These are phyloP conservation scores for Sinelater perroti DNA, from an alignment of 2,888 invertebrate genomes.

Conservation along the genomic window DNA sequence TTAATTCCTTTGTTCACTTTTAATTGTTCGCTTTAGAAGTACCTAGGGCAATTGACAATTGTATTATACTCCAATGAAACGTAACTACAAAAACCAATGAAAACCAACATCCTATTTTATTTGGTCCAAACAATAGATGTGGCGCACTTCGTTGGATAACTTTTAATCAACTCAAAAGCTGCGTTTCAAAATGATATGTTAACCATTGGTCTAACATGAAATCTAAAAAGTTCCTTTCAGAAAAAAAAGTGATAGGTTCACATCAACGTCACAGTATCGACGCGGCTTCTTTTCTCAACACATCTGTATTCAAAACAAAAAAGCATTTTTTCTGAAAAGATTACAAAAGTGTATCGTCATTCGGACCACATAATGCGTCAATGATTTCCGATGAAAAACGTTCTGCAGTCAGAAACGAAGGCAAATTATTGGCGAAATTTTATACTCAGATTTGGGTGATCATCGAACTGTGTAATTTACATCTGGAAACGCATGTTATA, in stretches of 20 bases:
- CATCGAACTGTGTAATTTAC: constrained; percentile 28
- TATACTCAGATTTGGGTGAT: constrained; percentile 49
- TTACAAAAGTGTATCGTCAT: constrained; percentile 18
- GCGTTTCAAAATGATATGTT: constrained; percentile 50
- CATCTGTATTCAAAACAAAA: neutral
- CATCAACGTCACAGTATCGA: too few species aligned
- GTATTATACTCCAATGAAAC: constrained; percentile 14
- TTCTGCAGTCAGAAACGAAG: neutral
- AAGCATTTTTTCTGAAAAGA: constrained; percentile 24
- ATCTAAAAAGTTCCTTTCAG: constrained; percentile 24
- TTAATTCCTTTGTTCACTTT: constrained; percentile 29
- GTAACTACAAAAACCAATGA: constrained; percentile 12
- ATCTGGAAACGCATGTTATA: constrained; percentile 20
- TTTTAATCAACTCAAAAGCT: constrained; percentile 30
- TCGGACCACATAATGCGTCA: constrained; percentile 20
- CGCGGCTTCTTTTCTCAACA: neutral
- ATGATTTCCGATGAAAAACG: constrained; percentile 1
- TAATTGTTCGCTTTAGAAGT: constrained; percentile 42
- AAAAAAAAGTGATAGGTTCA: constrained; percentile 15
- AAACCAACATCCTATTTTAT: constrained; percentile 27
- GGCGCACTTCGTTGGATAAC: constrained; percentile 26
- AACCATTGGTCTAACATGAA: constrained; percentile 47
- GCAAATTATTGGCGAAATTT: constrained; percentile 58
- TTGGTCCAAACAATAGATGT: constrained; percentile 33
- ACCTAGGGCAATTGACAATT: constrained; percentile 32